phyloP scores from a whole-genome alignment of 2,888 invertebrate genomes.

The Pheosia gnoma region DNA sequence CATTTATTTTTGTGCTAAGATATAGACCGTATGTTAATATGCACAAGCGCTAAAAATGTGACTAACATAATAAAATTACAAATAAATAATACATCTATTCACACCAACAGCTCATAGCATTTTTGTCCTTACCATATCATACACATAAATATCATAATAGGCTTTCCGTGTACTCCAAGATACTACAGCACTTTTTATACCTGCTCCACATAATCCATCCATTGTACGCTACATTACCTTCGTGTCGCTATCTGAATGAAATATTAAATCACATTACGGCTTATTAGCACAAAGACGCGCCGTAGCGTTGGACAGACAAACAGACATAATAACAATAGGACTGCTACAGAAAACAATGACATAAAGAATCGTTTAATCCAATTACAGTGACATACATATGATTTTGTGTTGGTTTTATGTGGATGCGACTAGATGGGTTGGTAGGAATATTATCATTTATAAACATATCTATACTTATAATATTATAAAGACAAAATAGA shows the following conservation, averaged over 20 bases:
- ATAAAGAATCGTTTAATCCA: conserved; percentile 81
- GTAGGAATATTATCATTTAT: too few relatives aligned
- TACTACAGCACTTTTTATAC: conserved; percentile 17
- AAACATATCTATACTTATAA: too few relatives aligned
- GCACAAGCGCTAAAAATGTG: too few relatives aligned
- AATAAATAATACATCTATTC: too few relatives aligned
- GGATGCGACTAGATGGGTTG: conserved; percentile 60
- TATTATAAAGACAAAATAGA: too few relatives aligned
- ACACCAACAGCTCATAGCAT: too few relatives aligned
- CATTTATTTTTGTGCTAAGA: too few relatives aligned
- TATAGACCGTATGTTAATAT: too few relatives aligned
- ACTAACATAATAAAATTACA: too few relatives aligned
- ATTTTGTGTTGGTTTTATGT: conserved; percentile 36
- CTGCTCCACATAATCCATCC: conserved; percentile 40
- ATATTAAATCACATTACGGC: conserved; percentile 74
- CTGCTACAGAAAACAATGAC: conserved; percentile 72
- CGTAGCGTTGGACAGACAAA: conserved; percentile 49
- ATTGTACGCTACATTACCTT: conserved; percentile 34
- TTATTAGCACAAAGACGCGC: conserved; percentile 71
- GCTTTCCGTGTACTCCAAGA: conserved; percentile 9
- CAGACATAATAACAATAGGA: conserved; percentile 73
- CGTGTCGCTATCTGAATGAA: conserved; percentile 65
- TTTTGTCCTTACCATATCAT: too few relatives aligned
- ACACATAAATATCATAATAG: not conserved
- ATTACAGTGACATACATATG: conserved; percentile 73